A percentile compares a stretch with the other conserved stretches of the same genome.
phyloP scores from a whole-genome alignment of 2,888 invertebrate genomes.

The Nyleta sp. region DNA sequence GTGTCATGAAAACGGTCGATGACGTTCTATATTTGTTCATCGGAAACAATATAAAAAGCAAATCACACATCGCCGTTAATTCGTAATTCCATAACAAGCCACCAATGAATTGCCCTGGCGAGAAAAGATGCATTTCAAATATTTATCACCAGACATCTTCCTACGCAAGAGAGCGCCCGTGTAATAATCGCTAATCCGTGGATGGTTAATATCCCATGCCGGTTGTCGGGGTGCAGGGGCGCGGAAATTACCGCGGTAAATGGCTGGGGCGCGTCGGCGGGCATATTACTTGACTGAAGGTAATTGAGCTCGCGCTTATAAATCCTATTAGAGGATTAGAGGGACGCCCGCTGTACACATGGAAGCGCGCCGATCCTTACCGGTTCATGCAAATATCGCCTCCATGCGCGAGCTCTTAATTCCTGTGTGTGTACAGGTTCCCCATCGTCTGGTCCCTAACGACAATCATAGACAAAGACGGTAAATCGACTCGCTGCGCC shows the following conservation, averaged over 20 bases:
- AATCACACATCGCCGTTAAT: not conserved
- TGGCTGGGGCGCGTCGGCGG: conserved; percentile 71
- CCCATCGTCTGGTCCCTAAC: conserved; percentile 55
- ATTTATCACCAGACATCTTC: conserved; percentile 59
- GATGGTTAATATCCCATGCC: conserved; percentile 69
- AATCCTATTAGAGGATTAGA: conserved; percentile 82
- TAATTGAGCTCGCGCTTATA: conserved; percentile 81
- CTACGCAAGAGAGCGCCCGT: conserved; percentile 52
- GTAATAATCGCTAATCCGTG: conserved; percentile 69
- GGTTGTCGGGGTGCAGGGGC: conserved; percentile 64
- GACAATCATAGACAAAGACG: conserved; percentile 53
- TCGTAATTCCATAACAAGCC: conserved; percentile 9
- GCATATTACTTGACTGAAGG: conserved; percentile 78
- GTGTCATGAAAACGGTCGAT: too few species aligned
- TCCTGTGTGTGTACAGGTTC: conserved; percentile 59
- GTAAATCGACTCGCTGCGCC: conserved; percentile 14
- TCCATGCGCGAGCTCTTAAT: conserved; percentile 61
- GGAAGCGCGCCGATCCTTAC: conserved; percentile 64
- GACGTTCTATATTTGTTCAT: too few species aligned
- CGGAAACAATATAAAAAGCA: not conserved
- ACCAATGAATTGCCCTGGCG: conserved; percentile 32
- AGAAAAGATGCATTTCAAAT: conserved; percentile 45
- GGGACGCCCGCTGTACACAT: conserved; percentile 71
- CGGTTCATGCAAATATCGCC: conserved; percentile 72
- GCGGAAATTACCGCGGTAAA: conserved; percentile 75